Evolutionary conservation across 2,888 invertebrate species (phyloP).

Genomic region (Pristionchus mayeri): DNA sequence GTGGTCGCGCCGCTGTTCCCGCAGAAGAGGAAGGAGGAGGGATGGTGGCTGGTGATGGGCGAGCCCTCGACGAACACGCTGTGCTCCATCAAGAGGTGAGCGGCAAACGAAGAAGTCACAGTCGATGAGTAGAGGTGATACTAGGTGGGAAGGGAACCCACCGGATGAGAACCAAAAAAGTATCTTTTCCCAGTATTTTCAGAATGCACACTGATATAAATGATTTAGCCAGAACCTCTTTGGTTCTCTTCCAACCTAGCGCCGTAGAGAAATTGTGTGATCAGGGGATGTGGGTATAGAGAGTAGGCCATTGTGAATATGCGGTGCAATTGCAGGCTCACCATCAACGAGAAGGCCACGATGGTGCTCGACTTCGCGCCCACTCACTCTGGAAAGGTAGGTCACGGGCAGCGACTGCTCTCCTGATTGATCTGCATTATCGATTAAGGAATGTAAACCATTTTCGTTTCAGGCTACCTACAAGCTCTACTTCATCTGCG

Average conservation of each 20-base stretch:
- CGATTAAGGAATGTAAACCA: background rate
- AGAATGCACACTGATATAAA: background rate
- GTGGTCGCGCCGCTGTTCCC: constrained; percentile 99
- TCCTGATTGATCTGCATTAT: background rate
- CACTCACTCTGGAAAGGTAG: constrained; percentile 82
- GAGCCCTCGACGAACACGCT: constrained; percentile 94
- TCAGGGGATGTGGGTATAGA: too few relatives aligned
- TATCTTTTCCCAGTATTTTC: background rate
- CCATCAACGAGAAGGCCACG: constrained; percentile 89
- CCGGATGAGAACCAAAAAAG: background rate
- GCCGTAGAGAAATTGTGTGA: too few relatives aligned
- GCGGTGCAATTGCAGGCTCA: constrained; percentile 80
- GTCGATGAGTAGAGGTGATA: background rate
- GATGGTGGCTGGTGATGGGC: constrained; percentile 97
- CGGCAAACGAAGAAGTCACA: background rate
- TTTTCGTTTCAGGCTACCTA: constrained; percentile 84
- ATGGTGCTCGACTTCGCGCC: constrained; percentile 93
- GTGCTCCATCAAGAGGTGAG: constrained; percentile 91
- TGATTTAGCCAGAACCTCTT: too few relatives aligned
- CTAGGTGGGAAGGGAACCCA: background rate
- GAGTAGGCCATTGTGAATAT: too few relatives aligned
- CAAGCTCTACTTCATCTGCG: constrained; percentile 98
- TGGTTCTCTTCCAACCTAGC: too few relatives aligned
- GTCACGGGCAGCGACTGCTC: too few relatives aligned
- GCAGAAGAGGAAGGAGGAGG: constrained; percentile 82